These are phyloP conservation scores for Bettongia penicillata DNA, from an alignment of 2,113 vertebrate species.

Conservation along the genomic window DNA sequence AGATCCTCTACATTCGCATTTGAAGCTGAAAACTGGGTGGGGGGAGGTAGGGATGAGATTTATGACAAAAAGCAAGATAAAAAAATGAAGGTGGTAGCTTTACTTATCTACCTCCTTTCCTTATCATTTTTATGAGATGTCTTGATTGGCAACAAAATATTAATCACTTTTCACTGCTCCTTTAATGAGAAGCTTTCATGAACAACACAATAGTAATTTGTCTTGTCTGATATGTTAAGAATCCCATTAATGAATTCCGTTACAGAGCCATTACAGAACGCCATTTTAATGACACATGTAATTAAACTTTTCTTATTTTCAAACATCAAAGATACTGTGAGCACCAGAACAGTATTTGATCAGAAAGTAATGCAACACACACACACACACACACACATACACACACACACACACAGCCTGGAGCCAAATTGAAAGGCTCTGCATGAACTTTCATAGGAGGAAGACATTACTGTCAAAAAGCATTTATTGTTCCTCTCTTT, in stretches of 20 bases:
- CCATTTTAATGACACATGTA: slow-evolving; percentile 83
- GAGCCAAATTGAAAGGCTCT: slow-evolving; percentile 10
- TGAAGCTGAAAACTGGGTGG: neutral
- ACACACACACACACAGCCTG: neutral
- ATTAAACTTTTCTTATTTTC: slow-evolving; percentile 83
- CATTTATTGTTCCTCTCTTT: neutral
- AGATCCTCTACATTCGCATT: accelerated
- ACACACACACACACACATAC: neutral
- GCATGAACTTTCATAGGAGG: slow-evolving; percentile 41
- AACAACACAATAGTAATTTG: slow-evolving; percentile 80
- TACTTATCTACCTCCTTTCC: slow-evolving; percentile 59
- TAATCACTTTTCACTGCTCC: slow-evolving; percentile 77
- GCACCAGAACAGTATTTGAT: slow-evolving; percentile 79
- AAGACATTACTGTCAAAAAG: neutral
- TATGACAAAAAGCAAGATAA: slow-evolving; percentile 4
- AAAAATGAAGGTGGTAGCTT: neutral
- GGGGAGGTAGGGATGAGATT: neutral
- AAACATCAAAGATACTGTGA: slow-evolving; percentile 79
- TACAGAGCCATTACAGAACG: slow-evolving; percentile 72
- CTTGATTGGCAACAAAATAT: slow-evolving; percentile 85
- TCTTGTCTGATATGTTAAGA: slow-evolving; percentile 81
- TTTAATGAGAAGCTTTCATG: slow-evolving; percentile 83
- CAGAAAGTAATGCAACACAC: slow-evolving; percentile 63
- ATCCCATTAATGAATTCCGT: slow-evolving; percentile 81
- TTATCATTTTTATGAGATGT: slow-evolving; percentile 74